Conservation (phyloP, 2,797 vertebrate species). For the Sebastes cheni region DNA sequence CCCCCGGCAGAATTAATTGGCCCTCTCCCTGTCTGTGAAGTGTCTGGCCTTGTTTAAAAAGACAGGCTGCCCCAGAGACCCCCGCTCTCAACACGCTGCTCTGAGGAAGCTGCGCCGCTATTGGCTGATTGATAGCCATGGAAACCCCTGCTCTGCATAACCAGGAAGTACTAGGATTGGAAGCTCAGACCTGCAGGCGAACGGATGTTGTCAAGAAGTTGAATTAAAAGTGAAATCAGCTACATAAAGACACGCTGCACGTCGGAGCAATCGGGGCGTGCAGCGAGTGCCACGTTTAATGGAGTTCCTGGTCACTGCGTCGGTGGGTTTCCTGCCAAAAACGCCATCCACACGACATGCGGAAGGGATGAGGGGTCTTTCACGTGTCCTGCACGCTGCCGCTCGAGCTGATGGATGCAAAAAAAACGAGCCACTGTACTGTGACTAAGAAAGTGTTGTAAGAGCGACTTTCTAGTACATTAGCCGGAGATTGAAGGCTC, state of each 20-base stretch:
- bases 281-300: slow-evolving; percentile 56
- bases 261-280: slow-evolving; percentile 20
- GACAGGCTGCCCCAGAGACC: slow-evolving; percentile 81
- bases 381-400: not conserved
- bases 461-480: slow-evolving; percentile 69
- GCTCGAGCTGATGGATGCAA: not conserved
- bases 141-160: slow-evolving; percentile 74
- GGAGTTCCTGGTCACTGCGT: slow-evolving; percentile 63
- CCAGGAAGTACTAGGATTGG: slow-evolving; percentile 71
- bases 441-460: slow-evolving; percentile 73
- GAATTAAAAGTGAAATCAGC: not conserved
- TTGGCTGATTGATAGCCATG: slow-evolving; percentile 81
- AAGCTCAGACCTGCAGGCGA: slow-evolving; percentile 2
- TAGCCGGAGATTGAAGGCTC: slow-evolving; percentile 56
- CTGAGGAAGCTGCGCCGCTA: slow-evolving; percentile 54
- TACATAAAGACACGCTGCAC: not conserved
- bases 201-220: not conserved
- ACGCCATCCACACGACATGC: slow-evolving; percentile 51
- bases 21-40: slow-evolving; percentile 84
- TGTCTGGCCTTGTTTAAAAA: slow-evolving; percentile 84
- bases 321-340: slow-evolving; percentile 42
- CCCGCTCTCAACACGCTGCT: slow-evolving; percentile 62
- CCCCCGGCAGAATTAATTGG: slow-evolving; percentile 84
- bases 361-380: not conserved
- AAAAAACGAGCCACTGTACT: slow-evolving; percentile 41